A percentile compares a stretch with the other conserved stretches of the same genome.
Evolutionary conservation across 2,797 vertebrate species (phyloP).

Genomic region (Microctenopoma lineatum): DNA sequence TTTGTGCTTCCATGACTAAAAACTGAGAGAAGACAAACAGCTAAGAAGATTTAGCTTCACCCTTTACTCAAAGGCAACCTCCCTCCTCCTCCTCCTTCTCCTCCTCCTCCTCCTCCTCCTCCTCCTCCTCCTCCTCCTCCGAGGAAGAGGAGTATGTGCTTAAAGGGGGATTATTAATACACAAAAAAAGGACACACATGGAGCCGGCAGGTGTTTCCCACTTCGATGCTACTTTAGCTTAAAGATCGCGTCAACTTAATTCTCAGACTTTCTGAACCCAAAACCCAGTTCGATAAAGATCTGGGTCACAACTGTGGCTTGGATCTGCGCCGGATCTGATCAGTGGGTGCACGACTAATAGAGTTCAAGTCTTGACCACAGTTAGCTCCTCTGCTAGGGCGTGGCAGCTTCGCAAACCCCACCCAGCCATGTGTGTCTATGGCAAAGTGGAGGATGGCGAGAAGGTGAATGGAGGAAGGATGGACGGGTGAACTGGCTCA

Average conservation of each 20-base stretch:
- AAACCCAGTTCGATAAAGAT: neutral
- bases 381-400: neutral
- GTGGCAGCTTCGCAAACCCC: constrained; percentile 25
- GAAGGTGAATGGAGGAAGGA: constrained; percentile 1
- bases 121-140: neutral
- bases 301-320: too few relatives aligned
- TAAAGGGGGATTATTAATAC: neutral
- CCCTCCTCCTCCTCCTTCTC: neutral
- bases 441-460: neutral
- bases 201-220: neutral
- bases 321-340: too few relatives aligned
- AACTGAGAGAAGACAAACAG: neutral
- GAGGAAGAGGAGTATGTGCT: neutral
- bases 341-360: neutral
- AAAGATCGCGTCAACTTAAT: neutral
- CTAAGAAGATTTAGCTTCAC: neutral
- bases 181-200: neutral
- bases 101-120: too few relatives aligned
- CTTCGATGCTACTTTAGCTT: neutral
- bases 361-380: neutral
- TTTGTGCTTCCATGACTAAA: neutral
- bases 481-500: neutral
- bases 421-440: constrained; percentile 15
- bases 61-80: constrained; percentile 11
- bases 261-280: neutral